Conservation (phyloP, 2,113 vertebrate species). For the Abramis brama region DNA sequence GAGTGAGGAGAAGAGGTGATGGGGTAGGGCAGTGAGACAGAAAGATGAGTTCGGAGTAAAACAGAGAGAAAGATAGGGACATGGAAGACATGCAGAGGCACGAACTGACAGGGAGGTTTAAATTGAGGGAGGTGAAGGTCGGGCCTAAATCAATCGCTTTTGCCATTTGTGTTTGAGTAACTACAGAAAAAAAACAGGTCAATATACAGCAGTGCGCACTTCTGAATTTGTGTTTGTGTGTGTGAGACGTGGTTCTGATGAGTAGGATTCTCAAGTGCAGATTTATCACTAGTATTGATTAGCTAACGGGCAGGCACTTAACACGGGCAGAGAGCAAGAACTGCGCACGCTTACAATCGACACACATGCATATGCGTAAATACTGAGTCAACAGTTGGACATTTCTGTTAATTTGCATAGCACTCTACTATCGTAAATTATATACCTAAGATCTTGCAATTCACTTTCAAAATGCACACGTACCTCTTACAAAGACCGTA, state of each 20-base stretch:
- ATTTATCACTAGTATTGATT: conserved; percentile 63
- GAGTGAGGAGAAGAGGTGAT: conserved; percentile 17
- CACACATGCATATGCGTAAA: conserved; percentile 43
- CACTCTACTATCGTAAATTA: conserved; percentile 45
- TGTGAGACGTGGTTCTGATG: conserved; percentile 53
- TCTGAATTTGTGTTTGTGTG: conserved; percentile 34
- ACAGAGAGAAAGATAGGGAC: conserved; percentile 20
- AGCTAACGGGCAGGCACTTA: conserved; percentile 57
- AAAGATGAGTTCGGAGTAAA: conserved; percentile 26
- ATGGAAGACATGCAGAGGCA: conserved; percentile 42
- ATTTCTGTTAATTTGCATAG: conserved; percentile 53
- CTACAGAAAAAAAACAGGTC: conserved; percentile 41
- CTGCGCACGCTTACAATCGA: conserved; percentile 24
- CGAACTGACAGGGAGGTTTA: conserved; percentile 60
- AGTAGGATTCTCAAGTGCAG: conserved; percentile 57
- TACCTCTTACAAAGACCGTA: not conserved
- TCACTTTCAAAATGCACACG: conserved; percentile 12
- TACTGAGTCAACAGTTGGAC: conserved; percentile 55
- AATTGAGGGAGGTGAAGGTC: conserved; percentile 59
- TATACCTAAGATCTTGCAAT: conserved; percentile 16
- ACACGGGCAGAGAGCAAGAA: conserved; percentile 53
- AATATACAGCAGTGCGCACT: conserved; percentile 37
- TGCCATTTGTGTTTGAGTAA: conserved; percentile 42
- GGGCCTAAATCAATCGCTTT: conserved; percentile 58
- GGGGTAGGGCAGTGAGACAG: conserved; percentile 35